phyloP scores from a whole-genome alignment of 1,140 invertebrate genomes.

The Aphelinus certus region DNA sequence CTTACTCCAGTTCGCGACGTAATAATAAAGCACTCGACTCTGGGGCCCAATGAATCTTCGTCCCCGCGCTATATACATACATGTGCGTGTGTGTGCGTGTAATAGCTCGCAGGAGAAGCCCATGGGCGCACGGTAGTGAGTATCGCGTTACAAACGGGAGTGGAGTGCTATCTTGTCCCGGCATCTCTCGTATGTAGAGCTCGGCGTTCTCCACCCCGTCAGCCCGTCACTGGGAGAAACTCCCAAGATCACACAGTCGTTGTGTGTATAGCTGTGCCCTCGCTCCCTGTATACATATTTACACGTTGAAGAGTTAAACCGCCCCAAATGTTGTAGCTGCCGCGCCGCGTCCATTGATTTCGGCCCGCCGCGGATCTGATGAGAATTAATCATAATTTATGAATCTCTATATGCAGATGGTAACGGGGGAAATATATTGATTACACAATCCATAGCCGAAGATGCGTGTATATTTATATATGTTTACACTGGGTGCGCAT shows the following conservation, averaged over 20 bases:
- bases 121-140: constrained; percentile 30
- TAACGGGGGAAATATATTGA: too few relatives aligned
- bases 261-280: background rate
- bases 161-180: constrained; percentile 43
- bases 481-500: too few relatives aligned
- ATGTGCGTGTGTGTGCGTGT: too few relatives aligned
- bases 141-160: constrained; percentile 43
- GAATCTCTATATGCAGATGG: background rate
- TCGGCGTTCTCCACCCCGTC: background rate
- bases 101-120: too few relatives aligned
- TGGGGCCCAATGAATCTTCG: too few relatives aligned
- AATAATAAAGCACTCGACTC: too few relatives aligned
- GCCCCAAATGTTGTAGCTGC: too few relatives aligned
- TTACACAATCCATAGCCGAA: too few relatives aligned
- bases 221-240: background rate
- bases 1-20: too few relatives aligned
- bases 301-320: too few relatives aligned
- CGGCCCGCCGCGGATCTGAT: background rate
- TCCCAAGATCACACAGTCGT: constrained; percentile 5
- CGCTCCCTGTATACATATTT: background rate
- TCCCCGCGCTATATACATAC: too few relatives aligned
- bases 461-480: too few relatives aligned
- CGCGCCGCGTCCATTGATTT: background rate
- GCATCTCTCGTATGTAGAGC: constrained; percentile 35
- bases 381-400: constrained; percentile 9